Evolutionary conservation across 1,140 invertebrate genomes (phyloP).

Genomic region (Apis mellifera): Amel_HAv3.1 CM009940.2:765501-766000

Average conservation of each 20-base stretch:
- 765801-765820: background rate
- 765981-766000: background rate
- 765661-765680: background rate
- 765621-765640: background rate
- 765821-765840: background rate
- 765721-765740: background rate
- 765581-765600: background rate
- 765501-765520: slow-evolving; percentile 52
- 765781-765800: background rate
- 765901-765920: too few relatives aligned
- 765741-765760: background rate
- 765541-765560: slow-evolving; percentile 47
- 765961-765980: background rate
- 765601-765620: background rate
- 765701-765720: background rate
- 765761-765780: background rate
- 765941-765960: background rate
- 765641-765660: background rate
- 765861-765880: too few relatives aligned
- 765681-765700: background rate
- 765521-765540: slow-evolving; percentile 51
- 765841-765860: background rate
- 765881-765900: too few relatives aligned
- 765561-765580: background rate
- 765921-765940: background rate